phyloP scores from a whole-genome alignment of 1,140 invertebrate genomes.

The Maniola jurtina region DNA sequence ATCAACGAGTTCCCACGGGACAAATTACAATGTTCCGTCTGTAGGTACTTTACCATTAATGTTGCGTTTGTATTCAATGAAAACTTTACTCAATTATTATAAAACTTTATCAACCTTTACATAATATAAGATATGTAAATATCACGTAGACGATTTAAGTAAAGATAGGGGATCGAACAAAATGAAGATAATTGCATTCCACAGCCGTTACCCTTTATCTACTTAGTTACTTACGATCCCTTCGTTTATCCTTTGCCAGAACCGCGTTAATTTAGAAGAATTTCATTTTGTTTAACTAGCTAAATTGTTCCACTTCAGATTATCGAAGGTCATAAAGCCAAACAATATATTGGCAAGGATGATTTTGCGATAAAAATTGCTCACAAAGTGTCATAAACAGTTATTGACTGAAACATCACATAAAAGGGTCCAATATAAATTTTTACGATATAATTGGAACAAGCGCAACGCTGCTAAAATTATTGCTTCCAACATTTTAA shows the following conservation, averaged over 20 bases:
- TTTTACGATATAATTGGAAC: constrained; percentile 3
- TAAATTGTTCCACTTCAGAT: no score
- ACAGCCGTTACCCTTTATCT: constrained; percentile 12
- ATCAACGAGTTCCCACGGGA: no score
- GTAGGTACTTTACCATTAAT: no score
- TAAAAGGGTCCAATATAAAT: constrained; percentile 4
- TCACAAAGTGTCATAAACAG: not conserved
- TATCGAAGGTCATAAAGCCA: no score
- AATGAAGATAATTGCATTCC: constrained; percentile 19
- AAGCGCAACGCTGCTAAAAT: not conserved
- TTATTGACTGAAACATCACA: not conserved
- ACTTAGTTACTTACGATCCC: constrained; percentile 17
- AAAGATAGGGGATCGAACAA: constrained; percentile 17
- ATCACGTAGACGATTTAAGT: constrained; percentile 6
- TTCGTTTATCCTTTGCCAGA: constrained; percentile 5
- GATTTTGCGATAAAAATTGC: not conserved
- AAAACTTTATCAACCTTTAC: no score
- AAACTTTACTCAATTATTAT: no score
- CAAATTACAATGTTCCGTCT: no score
- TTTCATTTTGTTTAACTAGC: no score
- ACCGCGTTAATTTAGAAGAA: no score
- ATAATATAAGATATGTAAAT: no score
- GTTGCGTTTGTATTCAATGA: no score
- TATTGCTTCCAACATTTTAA: constrained; percentile 10
- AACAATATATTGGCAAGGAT: not conserved